A percentile compares a stretch with the other conserved stretches of the same genome.
phyloP scores from a whole-genome alignment of 2,113 vertebrate genomes.

The Sinosuthora webbiana region DNA sequence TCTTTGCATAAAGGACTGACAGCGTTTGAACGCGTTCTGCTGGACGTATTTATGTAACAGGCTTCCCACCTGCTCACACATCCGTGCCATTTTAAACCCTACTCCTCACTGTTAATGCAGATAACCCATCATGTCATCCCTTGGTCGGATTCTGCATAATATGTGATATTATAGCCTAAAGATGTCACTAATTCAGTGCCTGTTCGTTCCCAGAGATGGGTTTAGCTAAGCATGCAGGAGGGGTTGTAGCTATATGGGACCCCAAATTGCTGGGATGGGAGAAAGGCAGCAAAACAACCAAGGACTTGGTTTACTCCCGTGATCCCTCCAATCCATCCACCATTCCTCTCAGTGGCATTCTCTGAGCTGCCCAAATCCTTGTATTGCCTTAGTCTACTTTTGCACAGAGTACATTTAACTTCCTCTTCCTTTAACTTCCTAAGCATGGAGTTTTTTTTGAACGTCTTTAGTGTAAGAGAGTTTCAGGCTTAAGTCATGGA shows the following conservation, averaged over 20 bases:
- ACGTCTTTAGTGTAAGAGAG: neutral
- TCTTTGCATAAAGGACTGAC: neutral
- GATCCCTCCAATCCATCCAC: neutral
- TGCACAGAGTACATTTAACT: neutral
- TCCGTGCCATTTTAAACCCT: rapidly evolving
- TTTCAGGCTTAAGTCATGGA: neutral
- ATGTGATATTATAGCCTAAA: rapidly evolving
- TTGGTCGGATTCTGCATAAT: neutral
- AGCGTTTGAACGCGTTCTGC: neutral
- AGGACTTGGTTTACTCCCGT: neutral
- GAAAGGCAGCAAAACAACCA: neutral
- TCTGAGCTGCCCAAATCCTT: neutral
- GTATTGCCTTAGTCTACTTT: neutral
- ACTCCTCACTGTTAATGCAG: neutral
- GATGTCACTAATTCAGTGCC: too few species aligned
- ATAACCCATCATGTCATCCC: rapidly evolving
- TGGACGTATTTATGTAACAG: neutral
- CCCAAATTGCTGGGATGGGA: neutral
- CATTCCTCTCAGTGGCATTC: neutral
- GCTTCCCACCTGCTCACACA: neutral
- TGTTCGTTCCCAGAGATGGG: neutral
- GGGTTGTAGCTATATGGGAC: neutral
- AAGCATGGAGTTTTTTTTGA: neutral
- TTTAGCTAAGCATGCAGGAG: neutral
- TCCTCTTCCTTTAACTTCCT: neutral